Percentiles rank a stretch among this genome's conserved stretches.
phyloP scores from a whole-genome alignment of 2,888 invertebrate species.

The Hylaea fasciaria region DNA sequence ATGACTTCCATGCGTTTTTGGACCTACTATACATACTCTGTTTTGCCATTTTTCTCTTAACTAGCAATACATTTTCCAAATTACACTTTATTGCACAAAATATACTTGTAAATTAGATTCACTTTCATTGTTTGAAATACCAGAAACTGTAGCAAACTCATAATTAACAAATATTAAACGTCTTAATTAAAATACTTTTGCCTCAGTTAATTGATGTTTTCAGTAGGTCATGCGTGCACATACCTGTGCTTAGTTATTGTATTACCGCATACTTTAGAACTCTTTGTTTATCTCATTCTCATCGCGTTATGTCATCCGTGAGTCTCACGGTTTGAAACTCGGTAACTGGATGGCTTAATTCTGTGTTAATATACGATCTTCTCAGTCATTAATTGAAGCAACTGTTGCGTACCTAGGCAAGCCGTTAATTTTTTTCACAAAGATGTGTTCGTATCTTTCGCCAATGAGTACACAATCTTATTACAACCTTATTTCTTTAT shows the following conservation, averaged over 20 bases:
- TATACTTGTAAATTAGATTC: too few relatives aligned
- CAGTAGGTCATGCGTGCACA: constrained; percentile 24
- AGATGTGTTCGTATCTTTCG: too few relatives aligned
- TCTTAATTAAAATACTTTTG: constrained; percentile 25
- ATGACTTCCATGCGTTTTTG: too few relatives aligned
- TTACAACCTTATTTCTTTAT: too few relatives aligned
- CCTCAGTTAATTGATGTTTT: constrained; percentile 16
- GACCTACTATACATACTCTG: too few relatives aligned
- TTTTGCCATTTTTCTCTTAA: too few relatives aligned
- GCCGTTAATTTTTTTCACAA: constrained; percentile 8
- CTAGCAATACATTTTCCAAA: too few relatives aligned
- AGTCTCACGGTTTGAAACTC: constrained; percentile 30
- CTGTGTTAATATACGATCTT: constrained; percentile 22
- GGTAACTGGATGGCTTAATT: constrained; percentile 17
- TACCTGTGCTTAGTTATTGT: constrained; percentile 8
- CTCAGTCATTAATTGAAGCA: constrained; percentile 10
- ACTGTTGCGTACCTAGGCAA: constrained; percentile 2
- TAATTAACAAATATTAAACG: background rate
- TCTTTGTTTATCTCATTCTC: constrained; percentile 37
- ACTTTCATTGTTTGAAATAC: constrained; percentile 21
- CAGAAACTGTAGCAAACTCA: constrained; percentile 13
- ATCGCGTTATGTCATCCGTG: constrained; percentile 34
- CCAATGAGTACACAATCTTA: too few relatives aligned
- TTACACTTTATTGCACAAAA: too few relatives aligned
- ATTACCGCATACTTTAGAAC: constrained; percentile 37